Evolutionary conservation across 1,140 invertebrate species (phyloP), one percentile per base, ranked within the genome.

Genomic region (Brachionus paranguensis): DNA sequence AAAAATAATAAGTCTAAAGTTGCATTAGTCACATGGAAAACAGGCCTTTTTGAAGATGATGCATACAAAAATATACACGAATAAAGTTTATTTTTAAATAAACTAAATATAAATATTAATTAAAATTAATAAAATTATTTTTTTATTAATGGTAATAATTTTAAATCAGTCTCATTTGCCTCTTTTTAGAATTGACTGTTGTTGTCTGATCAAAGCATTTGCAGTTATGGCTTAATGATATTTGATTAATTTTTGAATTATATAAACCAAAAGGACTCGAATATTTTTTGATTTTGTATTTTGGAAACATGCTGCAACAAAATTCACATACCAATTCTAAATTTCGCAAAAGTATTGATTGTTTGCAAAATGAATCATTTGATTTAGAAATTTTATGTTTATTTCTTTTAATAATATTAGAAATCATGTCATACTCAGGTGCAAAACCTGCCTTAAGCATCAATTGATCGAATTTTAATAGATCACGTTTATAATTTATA

Each of bases 1-100:
- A 81, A 81, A 29, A 81, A 81, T 43, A 64, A 81, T 43, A 81
- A 68, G 37, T 33, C 78, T 20, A 81, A 68, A 81, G 78, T 81
- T 37, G 64, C 65, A 10, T 2, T 81, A 8, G n/a, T 81, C 3
- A 68, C 10, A 3, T 81, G 78, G 78, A 81, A 81, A 64, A 6
- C 50, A 24, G 78, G 78, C 1, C 50, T 81, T 3, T 81, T 60
- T 37, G 78, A 81, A 81, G 78, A 81, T 12, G 78, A 81, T 37
- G 33, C 78, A 7, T 81, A 43, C 53, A 64, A 81, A 41, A 37
- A 64, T 50, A 50, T 76, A 50, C 50, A 76, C 20, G 17, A 60
- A 17, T 60, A 60, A 60, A 60, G 10, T 60, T 60, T 60, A 60
- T 60, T 60, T 55, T 60, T 20, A 60, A n/a, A 60, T 20, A 10